phyloP scores from a whole-genome alignment of 2,888 invertebrate species.

The Elegia similella region DNA sequence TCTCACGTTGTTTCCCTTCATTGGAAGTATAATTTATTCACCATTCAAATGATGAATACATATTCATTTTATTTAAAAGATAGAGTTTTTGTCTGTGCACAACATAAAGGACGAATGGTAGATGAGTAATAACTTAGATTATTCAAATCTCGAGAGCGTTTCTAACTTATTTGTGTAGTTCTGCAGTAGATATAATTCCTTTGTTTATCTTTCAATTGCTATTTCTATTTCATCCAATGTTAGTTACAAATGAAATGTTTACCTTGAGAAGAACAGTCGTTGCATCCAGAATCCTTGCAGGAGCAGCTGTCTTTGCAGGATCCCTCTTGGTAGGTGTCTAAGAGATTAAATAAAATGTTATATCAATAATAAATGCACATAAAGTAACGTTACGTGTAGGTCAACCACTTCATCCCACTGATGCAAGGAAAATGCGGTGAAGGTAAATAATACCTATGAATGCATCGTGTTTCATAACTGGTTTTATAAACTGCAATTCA shows the following conservation, averaged over 20 bases:
- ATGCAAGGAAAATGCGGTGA: neutral
- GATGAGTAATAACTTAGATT: too few species aligned
- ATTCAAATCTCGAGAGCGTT: too few species aligned
- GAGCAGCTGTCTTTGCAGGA: slow-evolving; percentile 59
- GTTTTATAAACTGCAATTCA: neutral
- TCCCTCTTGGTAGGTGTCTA: slow-evolving; percentile 65
- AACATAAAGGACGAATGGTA: too few species aligned
- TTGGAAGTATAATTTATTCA: too few species aligned
- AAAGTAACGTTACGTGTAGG: neutral
- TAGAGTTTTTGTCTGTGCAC: too few species aligned
- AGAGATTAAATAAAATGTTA: slow-evolving; percentile 20
- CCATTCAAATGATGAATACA: too few species aligned
- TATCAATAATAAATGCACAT: neutral
- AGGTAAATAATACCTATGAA: neutral
- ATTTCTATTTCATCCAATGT: too few species aligned
- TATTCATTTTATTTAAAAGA: too few species aligned
- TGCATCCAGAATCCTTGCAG: slow-evolving; percentile 65
- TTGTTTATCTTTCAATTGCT: too few species aligned
- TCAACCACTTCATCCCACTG: neutral
- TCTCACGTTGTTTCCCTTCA: too few species aligned
- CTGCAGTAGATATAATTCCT: too few species aligned
- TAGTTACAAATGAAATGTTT: slow-evolving; percentile 9
- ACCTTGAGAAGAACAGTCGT: slow-evolving; percentile 65
- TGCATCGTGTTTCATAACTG: slow-evolving; percentile 2
- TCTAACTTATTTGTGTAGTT: too few species aligned